Base-by-base conservation (phyloP, 2,888 invertebrate species). In the Idaea dimidiata region DNA sequence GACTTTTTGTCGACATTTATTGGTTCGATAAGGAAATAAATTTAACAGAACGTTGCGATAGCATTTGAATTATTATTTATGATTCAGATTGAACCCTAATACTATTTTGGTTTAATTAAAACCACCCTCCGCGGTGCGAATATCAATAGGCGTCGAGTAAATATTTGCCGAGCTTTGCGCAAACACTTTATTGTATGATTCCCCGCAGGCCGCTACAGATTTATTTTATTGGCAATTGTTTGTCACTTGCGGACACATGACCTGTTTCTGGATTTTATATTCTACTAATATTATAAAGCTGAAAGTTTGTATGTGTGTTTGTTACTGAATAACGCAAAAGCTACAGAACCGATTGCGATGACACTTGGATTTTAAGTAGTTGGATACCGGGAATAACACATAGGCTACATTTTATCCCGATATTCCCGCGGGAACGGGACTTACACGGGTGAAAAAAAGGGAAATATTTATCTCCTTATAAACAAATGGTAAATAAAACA, bases 71-170 rank as follows among this genome's bases (percentile, higher is more conserved):
- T 62, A 43, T 43, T 43, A 10, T 64, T 62, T 59, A 64, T 67
- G 59, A 66, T 70, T 66, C 56, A 57, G 61, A 55, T 61, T 55
- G 58, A 66, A 74, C 78, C 79, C 81, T 76, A 72, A 66, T 70
- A 70, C 77, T 86, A 80, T 87, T 85, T 83, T 81, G 86, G 82
- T 88, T 89, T 88, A 88, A 90, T 89, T 86, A 88, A 88, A 43
- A 87, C 80, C 82, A 77, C 87, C 88, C 87, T 77, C 65, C 72
- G 72, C 67, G 59, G 60, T 59, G 62, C 68, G 68, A 70, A 75
- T 77, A 80, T 80, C 70, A 71, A 72, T 69, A 74, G 72, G 77
- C 74, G 80, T 74, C 76, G 75, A 69, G 75, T 84, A 87, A 88
- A 90, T 89, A 89, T 88, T 84, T 84, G 86, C 80, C 64, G 67